Base-by-base conservation (phyloP, 2,797 vertebrate species). In the Fratercula arctica region DNA sequence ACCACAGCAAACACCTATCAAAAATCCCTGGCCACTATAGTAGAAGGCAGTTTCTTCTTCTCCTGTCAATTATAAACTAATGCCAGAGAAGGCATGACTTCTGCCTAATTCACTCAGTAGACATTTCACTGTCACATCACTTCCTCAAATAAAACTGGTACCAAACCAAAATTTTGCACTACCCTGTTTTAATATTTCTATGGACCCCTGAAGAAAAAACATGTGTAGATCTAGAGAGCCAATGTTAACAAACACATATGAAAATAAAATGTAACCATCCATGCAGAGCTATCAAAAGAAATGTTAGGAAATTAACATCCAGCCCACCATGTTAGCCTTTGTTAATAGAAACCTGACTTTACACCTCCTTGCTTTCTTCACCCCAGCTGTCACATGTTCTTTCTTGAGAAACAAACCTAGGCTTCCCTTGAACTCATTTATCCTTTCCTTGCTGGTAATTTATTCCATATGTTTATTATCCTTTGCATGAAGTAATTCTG, bases 301-400 rank as follows among this genome's bases (percentile, higher is more conserved):
- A 77, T 18, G 21, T 74, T 51, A 76, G 43, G 61, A 85, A 69
- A 81, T 9, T 16, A 92, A 53, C 28, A 63, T 21, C 59, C 75
- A 91, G 82, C 76, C 91, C 92, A 94, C 78, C 84, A 39, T 3
- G 48, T 46, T n/a, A 90, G 87, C 37, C 54, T 66, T 60, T 31
- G 72, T 78, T 95, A 91, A 91, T 16, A 89, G 91, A 95, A 96
- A 95, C 60, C 93, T 92, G 89, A 80, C 69, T 95, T 96, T 64
- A 91, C 85, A 91, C 76, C 75, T 95, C 31, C 69, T 75, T 54
- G 72, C 80, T 94, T 96, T 97, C 94, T 86, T 92, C 88, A 86
- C 84, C 60, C 67, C 16, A 73, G 43, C 66, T 86, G 66, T 90
- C 89, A 73, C 56, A 33, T 39, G 57, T 61, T 64, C 84, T 54